A percentile compares a stretch with the other conserved stretches of the same genome.
These are phyloP conservation scores for Ethmia dodecea DNA, from an alignment of 2,888 invertebrate species.

Conservation along the genomic window DNA sequence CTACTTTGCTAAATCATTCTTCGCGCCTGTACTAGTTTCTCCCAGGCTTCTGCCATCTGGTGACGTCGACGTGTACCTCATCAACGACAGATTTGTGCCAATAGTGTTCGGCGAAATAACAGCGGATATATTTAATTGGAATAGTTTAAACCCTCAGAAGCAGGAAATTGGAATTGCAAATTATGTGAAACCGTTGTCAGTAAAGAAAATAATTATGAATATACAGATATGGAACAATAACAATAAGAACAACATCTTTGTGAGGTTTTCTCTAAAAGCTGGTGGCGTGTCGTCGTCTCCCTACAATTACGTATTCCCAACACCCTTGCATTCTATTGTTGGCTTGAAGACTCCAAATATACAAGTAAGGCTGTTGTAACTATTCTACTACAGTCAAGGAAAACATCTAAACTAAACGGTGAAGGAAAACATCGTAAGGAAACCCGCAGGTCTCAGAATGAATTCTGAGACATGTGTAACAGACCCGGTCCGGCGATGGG, in stretches of 20 bases:
- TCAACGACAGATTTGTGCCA: constrained; percentile 79
- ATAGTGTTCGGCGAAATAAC: constrained; percentile 62
- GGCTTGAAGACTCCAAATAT: constrained; percentile 75
- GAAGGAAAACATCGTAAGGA: too few relatives aligned
- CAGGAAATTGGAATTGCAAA: constrained; percentile 35
- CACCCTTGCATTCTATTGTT: constrained; percentile 70
- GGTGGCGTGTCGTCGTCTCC: constrained; percentile 68
- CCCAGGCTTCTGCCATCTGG: constrained; percentile 69
- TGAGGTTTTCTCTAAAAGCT: constrained; percentile 72
- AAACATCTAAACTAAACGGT: too few relatives aligned
- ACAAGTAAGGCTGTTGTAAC: constrained; percentile 71
- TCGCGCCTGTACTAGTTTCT: constrained; percentile 85
- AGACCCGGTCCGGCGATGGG: too few relatives aligned
- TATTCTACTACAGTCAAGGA: too few relatives aligned
- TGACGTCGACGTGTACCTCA: constrained; percentile 78
- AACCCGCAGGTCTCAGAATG: too few relatives aligned
- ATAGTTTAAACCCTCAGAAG: constrained; percentile 53
- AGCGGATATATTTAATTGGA: constrained; percentile 80
- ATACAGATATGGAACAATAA: constrained; percentile 32
- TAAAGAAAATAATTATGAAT: constrained; percentile 32
- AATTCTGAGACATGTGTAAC: too few relatives aligned
- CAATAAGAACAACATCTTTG: constrained; percentile 43
- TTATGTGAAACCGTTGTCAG: constrained; percentile 36
- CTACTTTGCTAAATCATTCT: constrained; percentile 91
- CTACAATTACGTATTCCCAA: constrained; percentile 82